Base-by-base conservation (phyloP, 2,888 invertebrate species). In the Dasysyrphus tricinctus region DNA sequence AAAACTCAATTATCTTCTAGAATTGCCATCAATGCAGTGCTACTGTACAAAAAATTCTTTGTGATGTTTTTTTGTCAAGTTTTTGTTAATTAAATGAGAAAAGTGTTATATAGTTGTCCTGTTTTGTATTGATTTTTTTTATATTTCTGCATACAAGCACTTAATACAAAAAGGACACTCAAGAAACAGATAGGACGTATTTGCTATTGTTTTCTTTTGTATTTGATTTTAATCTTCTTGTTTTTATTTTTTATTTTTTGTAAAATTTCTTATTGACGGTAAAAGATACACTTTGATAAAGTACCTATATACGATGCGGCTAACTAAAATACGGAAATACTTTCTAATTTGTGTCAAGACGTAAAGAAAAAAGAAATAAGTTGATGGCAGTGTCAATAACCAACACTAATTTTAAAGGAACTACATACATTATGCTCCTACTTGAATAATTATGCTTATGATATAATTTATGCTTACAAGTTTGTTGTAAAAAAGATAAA, bases 41-140 rank as follows among this genome's bases (percentile, higher is more conserved):
- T 32, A 54, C 56, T 34, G 16, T 47, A 47, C 16, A 63, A 63
- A 61, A 47, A 29, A 19, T 5, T 73, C 19, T 14, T 47, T 12
- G 8, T 42, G 34, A 16, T 59, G 56, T 32, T 19, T 65, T 5
- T 16, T 9, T 61, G 16, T 34, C 29, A 24, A 11, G 5, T 57
- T 78, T 82, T 67, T 65, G 72, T 82, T 78, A 78, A 82, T 82
- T 82, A 78, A 82, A 78, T 82, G 59, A 47, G 39, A 54, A 61
- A 29, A 63, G 56, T 29, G 16, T 67, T 47, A 5, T 29, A 29
- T 14, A 32, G 24, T 16, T 56, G n/a, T 73, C 14, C 11, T 59
- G 44, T 61, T 29, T 61, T 44, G 24, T 61, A 32, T 29, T 49
- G 29, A 49, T 47, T 75, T 61, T 24, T 16, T 44, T 69, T 80